Base-by-base conservation (phyloP, 2,113 vertebrate genomes). In the Cryptotis parvus region DNA sequence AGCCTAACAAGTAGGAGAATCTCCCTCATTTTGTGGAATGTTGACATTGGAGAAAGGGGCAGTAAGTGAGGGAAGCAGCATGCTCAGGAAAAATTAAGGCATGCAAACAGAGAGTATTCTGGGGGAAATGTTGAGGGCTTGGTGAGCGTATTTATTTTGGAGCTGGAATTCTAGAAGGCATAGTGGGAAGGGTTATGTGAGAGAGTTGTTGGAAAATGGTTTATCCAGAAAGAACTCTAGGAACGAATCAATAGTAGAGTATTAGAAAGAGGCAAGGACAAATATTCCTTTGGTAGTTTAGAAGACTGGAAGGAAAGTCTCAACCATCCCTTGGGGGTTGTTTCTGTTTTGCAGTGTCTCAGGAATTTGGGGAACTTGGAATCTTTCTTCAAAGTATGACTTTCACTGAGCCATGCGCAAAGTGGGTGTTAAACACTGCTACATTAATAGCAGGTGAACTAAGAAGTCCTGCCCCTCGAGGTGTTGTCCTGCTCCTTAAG, bases 101-200 rank as follows among this genome's bases (percentile, higher is more conserved):
- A 35, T 9, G 2, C 15, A 84, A 37, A 45, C 27, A 9, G 37
- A 84, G 22, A 87, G 12, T 10, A 2, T 58, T 79, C 27, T 91
- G 61, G 81, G 31, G 37, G 9, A 74, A 79, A 65, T 24, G 15
- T 2, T 29, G 68, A 84, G 35, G 43, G 15, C 43, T 75, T 39
- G 24, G 24, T 37, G 31, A 68, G 9, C 83, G 91, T 73, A 61
- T 66, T 80, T 39, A 37, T 27, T 91, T 89, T 84, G 81, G 22
- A 78, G 18, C 4, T 74, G 63, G 68, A 84, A 68, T 91, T 92
- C 49, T 70, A 63, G 18, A 52, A 80, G 29, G 29, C 14, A 29
- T 20, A 7, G 5, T 61, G n/a, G 66, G 75, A 69, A 90, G 22
- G 6, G 7, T 81, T 90, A 79, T n/a, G n/a, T 77, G 39, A 41